Percentiles rank a stretch among this genome's conserved stretches.
Conservation (phyloP, 2,888 invertebrate genomes). For the Caenorhabditis sp. region DNA sequence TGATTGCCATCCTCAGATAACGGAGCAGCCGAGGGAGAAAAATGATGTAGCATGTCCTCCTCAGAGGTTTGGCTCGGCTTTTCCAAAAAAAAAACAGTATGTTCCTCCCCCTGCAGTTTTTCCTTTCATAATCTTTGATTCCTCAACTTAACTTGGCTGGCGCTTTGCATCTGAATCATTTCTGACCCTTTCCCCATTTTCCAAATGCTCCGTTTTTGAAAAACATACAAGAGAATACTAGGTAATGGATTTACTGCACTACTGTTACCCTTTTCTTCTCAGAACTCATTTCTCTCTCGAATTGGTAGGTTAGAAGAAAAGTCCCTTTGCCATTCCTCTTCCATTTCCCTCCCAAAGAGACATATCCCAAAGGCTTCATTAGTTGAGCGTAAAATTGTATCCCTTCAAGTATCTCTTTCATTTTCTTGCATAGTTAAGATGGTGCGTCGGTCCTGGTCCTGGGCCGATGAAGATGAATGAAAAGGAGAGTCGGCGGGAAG, state of each 20-base stretch:
- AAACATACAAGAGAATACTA: too few relatives aligned
- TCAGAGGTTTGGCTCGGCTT: slow-evolving; percentile 42
- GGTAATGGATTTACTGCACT: too few relatives aligned
- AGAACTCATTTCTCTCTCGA: background rate
- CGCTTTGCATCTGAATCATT: too few relatives aligned
- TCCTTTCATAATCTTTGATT: background rate
- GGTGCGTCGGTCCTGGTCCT: too few relatives aligned
- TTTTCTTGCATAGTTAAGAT: slow-evolving; percentile 57
- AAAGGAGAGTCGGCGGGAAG: slow-evolving; percentile 12
- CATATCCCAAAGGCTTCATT: slow-evolving; percentile 33
- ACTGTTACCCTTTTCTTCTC: background rate
- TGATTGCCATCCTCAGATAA: slow-evolving; percentile 58
- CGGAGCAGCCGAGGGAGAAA: slow-evolving; percentile 42
- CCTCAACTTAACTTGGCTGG: too few relatives aligned
- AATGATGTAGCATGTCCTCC: slow-evolving; percentile 52
- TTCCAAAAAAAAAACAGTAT: slow-evolving; percentile 15
- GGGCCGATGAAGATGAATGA: slow-evolving; percentile 57
- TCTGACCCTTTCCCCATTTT: too few relatives aligned
- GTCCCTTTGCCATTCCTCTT: too few relatives aligned
- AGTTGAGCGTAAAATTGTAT: slow-evolving; percentile 51
- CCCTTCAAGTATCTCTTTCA: slow-evolving; percentile 50
- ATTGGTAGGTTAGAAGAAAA: slow-evolving; percentile 24
- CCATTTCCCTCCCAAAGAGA: background rate
- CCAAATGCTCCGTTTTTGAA: too few relatives aligned
- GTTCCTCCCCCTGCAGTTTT: background rate